Evolutionary conservation across 2,113 vertebrate species (phyloP).

Genomic region (Progne subis): DNA sequence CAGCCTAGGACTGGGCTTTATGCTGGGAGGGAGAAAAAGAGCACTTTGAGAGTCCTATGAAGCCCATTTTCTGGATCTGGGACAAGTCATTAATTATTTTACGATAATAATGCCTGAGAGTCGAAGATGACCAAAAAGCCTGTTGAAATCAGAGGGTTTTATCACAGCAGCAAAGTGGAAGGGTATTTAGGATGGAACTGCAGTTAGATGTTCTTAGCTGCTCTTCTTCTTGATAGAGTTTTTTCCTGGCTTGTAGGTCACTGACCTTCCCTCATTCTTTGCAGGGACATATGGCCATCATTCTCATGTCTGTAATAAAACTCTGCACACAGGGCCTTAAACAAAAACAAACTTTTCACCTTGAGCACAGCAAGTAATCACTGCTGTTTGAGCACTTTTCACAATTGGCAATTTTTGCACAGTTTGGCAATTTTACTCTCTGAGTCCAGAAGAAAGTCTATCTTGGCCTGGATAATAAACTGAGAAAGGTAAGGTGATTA

Average conservation of each 20-base stretch:
- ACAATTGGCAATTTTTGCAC: not conserved
- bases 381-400: not conserved
- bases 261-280: not conserved
- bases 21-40: not conserved
- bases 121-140: not conserved
- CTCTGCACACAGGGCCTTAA: not conserved
- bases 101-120: not conserved
- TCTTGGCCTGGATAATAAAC: not conserved
- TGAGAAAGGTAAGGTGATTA: conserved; percentile 1
- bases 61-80: not conserved
- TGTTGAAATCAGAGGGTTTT: not conserved
- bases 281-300: not conserved
- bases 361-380: not conserved
- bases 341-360: not conserved
- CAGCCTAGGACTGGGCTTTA: not conserved
- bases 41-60: not conserved
- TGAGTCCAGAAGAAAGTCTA: not conserved
- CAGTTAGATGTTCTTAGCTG: not conserved
- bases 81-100: conserved; percentile 28
- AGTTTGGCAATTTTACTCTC: not conserved
- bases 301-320: not conserved
- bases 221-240: not conserved
- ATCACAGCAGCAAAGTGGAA: not conserved
- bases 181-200: not conserved
- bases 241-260: not conserved